Percentiles rank a stretch among this genome's conserved stretches.
These are phyloP conservation scores for Himalopsyche tibetana DNA, from an alignment of 2,888 invertebrate species.

Conservation along the genomic window DNA sequence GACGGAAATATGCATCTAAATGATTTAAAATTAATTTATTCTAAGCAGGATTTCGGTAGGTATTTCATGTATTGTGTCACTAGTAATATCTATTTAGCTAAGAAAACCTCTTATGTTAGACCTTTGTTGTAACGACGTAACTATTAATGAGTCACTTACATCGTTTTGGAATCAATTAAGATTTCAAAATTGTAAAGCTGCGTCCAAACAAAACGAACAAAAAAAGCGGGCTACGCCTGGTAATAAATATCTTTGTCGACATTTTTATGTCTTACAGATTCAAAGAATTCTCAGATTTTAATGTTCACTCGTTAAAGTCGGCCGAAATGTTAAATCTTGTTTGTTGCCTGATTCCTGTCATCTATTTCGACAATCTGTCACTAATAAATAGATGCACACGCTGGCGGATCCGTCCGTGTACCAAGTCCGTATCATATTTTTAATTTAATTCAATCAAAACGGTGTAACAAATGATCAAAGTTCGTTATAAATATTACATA, in stretches of 20 bases:
- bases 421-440: neutral
- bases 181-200: conserved; percentile 9
- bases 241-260: conserved; percentile 35
- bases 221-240: conserved; percentile 1
- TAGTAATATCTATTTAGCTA: too few species aligned
- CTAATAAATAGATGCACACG: conserved; percentile 10
- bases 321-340: conserved; percentile 63
- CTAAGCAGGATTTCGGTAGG: too few species aligned
- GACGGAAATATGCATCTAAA: too few species aligned
- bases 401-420: neutral
- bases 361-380: conserved; percentile 56
- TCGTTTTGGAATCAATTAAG: neutral
- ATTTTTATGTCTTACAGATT: conserved; percentile 39
- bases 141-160: too few species aligned
- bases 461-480: too few species aligned
- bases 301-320: conserved; percentile 61
- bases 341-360: conserved; percentile 62
- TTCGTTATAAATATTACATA: too few species aligned
- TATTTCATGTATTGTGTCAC: too few species aligned
- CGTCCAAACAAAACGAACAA: conserved; percentile 13
- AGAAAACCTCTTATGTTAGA: too few species aligned
- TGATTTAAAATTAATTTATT: too few species aligned
- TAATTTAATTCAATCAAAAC: too few species aligned
- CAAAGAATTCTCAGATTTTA: conserved; percentile 42
- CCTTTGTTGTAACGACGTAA: too few species aligned